Evolutionary conservation across 35 echinoderm and acorn worm species (phyloP).

Genomic region (Lytechinus pictus): DNA sequence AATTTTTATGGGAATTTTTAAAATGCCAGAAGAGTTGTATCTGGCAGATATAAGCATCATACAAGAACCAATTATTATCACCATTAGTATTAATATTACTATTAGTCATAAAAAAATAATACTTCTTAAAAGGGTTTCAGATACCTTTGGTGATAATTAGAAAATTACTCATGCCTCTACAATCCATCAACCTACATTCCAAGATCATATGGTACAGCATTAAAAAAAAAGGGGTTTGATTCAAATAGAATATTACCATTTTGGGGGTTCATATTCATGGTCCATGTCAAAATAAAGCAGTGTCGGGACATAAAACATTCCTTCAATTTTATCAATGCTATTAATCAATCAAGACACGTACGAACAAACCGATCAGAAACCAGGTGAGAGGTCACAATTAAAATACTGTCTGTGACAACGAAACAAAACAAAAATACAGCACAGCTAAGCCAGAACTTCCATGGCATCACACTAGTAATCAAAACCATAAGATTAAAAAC

Average conservation of each 20-base stretch:
- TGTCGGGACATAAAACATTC: neutral
- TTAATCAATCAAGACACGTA: neutral
- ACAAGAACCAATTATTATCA: too few relatives aligned
- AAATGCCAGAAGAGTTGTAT: too few relatives aligned
- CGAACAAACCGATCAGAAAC: neutral
- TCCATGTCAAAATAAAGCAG: neutral
- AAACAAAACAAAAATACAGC: neutral
- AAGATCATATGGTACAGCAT: neutral
- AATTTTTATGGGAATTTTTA: too few relatives aligned
- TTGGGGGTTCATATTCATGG: neutral
- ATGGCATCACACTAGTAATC: neutral
- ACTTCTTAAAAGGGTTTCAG: too few relatives aligned
- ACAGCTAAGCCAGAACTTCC: neutral
- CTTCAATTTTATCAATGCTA: neutral
- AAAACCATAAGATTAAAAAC: neutral
- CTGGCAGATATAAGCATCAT: too few relatives aligned
- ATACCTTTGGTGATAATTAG: too few relatives aligned
- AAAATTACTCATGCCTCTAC: too few relatives aligned
- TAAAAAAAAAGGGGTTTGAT: neutral
- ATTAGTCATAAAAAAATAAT: too few relatives aligned
- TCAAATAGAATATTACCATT: neutral
- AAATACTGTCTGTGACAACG: neutral
- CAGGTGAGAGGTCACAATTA: neutral
- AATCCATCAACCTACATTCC: neutral
- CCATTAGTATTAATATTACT: too few relatives aligned